Conservation (phyloP, 2,113 vertebrate genomes). For the Campylomormyrus numenius region DNA sequence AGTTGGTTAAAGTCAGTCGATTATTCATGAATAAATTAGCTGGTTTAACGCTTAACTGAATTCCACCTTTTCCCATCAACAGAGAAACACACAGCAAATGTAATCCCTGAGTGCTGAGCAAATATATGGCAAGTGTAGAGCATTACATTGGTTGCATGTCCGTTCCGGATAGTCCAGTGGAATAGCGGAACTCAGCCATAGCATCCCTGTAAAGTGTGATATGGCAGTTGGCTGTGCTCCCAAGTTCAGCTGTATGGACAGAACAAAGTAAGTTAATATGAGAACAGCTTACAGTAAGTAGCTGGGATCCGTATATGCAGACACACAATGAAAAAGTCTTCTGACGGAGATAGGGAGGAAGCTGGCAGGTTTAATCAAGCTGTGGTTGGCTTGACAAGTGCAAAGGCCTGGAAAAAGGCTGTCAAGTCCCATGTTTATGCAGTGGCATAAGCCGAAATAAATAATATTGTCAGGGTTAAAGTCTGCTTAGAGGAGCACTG, state of each 20-base stretch:
- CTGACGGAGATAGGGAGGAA: conserved; percentile 26
- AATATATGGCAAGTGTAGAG: background rate
- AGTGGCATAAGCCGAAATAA: conserved; percentile 28
- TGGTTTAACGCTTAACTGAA: background rate
- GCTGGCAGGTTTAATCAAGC: conserved; percentile 57
- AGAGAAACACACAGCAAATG: background rate
- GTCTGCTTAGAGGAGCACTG: conserved; percentile 24
- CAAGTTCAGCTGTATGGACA: conserved; percentile 51
- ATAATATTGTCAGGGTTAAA: conserved; percentile 38
- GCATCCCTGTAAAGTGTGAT: conserved; percentile 48
- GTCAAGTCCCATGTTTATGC: conserved; percentile 44
- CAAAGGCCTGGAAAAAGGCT: conserved; percentile 38
- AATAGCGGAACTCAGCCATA: background rate
- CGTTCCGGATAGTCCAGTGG: background rate
- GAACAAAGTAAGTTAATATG: conserved; percentile 44
- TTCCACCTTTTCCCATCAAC: background rate
- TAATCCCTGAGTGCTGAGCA: background rate
- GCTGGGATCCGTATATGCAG: conserved; percentile 27
- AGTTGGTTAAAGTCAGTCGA: background rate
- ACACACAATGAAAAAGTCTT: conserved; percentile 33
- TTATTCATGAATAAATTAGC: conserved; percentile 9
- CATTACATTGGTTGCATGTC: background rate
- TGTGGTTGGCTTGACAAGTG: conserved; percentile 45
- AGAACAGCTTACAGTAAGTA: conserved; percentile 45
- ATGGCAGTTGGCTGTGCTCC: conserved; percentile 49